These are phyloP conservation scores for Heterotilapia buettikoferi DNA, from an alignment of 2,113 vertebrate genomes.

Conservation along the genomic window DNA sequence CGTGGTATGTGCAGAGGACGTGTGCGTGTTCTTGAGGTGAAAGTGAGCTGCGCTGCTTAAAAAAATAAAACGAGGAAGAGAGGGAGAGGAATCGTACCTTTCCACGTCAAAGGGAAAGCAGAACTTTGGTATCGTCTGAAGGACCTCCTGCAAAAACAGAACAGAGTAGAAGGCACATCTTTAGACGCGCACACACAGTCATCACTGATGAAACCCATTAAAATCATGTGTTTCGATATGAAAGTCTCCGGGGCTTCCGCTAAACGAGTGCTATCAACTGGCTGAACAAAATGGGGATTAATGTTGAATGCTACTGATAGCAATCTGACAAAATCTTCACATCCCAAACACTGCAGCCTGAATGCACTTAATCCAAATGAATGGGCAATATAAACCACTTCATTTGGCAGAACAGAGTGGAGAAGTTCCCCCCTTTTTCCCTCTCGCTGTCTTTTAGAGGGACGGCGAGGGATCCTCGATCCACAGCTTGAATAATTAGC, in stretches of 20 bases:
- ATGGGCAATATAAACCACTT: slow-evolving; percentile 53
- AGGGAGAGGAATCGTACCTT: slow-evolving; percentile 77
- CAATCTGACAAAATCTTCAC: slow-evolving; percentile 57
- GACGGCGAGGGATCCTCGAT: slow-evolving; percentile 54
- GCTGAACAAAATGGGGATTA: slow-evolving; percentile 61
- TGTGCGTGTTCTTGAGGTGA: background rate
- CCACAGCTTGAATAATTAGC: slow-evolving; percentile 88
- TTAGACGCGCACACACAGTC: slow-evolving; percentile 31
- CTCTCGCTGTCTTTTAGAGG: background rate
- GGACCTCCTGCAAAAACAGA: slow-evolving; percentile 82
- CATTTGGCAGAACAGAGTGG: slow-evolving; percentile 42
- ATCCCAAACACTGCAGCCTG: slow-evolving; percentile 49
- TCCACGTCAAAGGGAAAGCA: slow-evolving; percentile 97
- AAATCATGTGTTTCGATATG: background rate
- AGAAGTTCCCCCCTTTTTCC: slow-evolving; percentile 10
- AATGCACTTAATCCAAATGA: slow-evolving; percentile 67
- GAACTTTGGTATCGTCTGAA: slow-evolving; percentile 94
- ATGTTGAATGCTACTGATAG: slow-evolving; percentile 57
- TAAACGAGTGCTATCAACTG: slow-evolving; percentile 39
- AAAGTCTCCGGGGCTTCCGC: slow-evolving; percentile 35
- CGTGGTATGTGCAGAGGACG: background rate
- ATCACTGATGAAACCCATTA: slow-evolving; percentile 13
- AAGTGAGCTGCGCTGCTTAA: background rate
- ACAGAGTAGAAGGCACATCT: slow-evolving; percentile 45
- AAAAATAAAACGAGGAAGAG: slow-evolving; percentile 11